These are phyloP conservation scores for Caracal caracal DNA, from an alignment of 2,113 vertebrate species.

Conservation along the genomic window DNA sequence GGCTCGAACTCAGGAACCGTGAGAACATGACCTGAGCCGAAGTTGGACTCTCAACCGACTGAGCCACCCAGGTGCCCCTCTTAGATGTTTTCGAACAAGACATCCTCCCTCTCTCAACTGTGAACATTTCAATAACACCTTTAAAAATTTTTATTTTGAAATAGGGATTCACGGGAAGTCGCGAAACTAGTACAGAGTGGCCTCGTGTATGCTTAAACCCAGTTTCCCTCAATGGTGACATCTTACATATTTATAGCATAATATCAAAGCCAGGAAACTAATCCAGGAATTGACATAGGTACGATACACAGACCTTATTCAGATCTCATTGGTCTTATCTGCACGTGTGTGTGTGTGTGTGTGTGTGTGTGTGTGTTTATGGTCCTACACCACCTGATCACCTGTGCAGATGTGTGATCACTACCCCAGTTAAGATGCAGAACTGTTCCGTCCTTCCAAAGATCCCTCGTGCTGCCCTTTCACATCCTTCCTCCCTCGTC, in stretches of 20 bases:
- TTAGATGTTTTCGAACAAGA: neutral
- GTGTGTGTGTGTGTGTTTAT: neutral
- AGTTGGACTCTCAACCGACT: fast-evolving
- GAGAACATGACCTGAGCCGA: too few species aligned
- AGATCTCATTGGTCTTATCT: neutral
- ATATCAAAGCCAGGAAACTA: neutral
- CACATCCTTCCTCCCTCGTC: fast-evolving
- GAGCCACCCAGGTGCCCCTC: too few species aligned
- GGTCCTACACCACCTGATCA: neutral
- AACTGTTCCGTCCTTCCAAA: neutral
- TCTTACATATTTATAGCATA: neutral
- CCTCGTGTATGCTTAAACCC: neutral
- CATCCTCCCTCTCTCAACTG: neutral
- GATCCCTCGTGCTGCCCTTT: fast-evolving
- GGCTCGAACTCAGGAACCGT: too few species aligned
- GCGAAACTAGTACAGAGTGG: too few species aligned
- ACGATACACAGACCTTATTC: neutral
- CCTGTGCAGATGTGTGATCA: neutral
- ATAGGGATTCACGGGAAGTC: neutral
- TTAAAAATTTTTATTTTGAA: neutral
- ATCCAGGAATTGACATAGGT: fast-evolving
- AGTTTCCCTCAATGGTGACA: neutral
- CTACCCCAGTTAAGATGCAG: neutral
- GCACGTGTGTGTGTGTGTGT: neutral
- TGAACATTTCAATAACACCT: neutral